Evolutionary conservation across 2,888 invertebrate species (phyloP).

Genomic region (Acanthosepion lycidas): DNA sequence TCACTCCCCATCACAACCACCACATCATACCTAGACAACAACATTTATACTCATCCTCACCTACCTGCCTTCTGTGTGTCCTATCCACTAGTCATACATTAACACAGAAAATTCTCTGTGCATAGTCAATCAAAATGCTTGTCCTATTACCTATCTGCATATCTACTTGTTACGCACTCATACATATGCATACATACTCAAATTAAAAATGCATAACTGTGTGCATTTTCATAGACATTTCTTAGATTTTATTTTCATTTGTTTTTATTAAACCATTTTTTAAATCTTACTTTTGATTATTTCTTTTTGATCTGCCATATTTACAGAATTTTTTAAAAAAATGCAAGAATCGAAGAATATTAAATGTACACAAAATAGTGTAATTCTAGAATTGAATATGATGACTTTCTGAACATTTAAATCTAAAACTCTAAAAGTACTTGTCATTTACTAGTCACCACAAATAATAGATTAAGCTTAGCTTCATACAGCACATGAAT

Average conservation of each 20-base stretch:
- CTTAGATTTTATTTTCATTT: not conserved
- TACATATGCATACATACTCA: not conserved
- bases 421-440: not conserved
- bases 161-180: not conserved
- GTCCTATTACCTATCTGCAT: not conserved
- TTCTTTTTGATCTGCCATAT: not conserved
- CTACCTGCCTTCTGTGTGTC: not conserved
- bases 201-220: not conserved
- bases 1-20: not conserved
- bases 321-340: not conserved
- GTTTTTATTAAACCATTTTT: not conserved
- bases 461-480: not conserved
- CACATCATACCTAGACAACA: not conserved
- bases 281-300: not conserved
- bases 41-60: not conserved
- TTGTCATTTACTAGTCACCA: not conserved
- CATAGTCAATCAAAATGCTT: not conserved
- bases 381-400: not conserved
- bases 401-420: not conserved
- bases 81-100: not conserved
- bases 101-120: not conserved
- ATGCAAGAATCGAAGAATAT: not conserved
- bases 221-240: not conserved
- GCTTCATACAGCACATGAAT: not conserved
- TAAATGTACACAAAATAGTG: not conserved